Base-by-base conservation (phyloP, 2,797 vertebrate genomes). In the Danio choprae region DNA sequence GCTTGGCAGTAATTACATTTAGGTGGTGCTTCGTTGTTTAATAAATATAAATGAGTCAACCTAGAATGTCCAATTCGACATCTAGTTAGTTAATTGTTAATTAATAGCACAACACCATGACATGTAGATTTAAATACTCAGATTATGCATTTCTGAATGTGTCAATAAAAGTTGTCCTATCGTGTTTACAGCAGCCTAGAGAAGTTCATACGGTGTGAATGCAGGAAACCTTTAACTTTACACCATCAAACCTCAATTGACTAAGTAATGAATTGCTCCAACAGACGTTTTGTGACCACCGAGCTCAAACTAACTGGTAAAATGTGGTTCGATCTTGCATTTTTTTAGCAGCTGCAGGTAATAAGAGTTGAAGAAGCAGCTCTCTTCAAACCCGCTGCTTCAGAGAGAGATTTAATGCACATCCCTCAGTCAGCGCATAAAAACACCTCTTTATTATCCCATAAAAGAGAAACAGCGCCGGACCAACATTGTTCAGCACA, bases 381-480 rank as follows among this genome's bases (percentile, higher is more conserved):
- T 88, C 80, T 86, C 82, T 85, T 90, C 90, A 89, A 84, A 88
- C 89, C 85, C 78, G 44, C 69, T 86, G 89, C 87, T 63, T 43
- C 87, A 89, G 87, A 83, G 81, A 87, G 90, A 93, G 92, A 94
- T 93, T 94, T 92, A 94, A 89, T 90, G 90, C 12, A 91, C 91
- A 87, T 87, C 86, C 80, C 80, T 90, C 87, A 91, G 85, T 81
- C 86, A 88, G 88, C 89, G 89, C 89, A 87, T 92, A 93, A 93
- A 93, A 90, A 90, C 87, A 83, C 10, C 87, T 87, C 88, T 94
- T 93, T 94, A 94, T 92, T 89, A 92, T 92, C 90, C 91, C 92
- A 63, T 94, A 93, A 94, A 88, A 92, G 88, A 89, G 84, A 89
- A 88, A 87, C 92, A 91, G 89, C 87, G 90, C 89, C 87, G 89